Base-by-base conservation (phyloP, 2,888 invertebrate species). In the Rhaphigaster nebulosa region DNA sequence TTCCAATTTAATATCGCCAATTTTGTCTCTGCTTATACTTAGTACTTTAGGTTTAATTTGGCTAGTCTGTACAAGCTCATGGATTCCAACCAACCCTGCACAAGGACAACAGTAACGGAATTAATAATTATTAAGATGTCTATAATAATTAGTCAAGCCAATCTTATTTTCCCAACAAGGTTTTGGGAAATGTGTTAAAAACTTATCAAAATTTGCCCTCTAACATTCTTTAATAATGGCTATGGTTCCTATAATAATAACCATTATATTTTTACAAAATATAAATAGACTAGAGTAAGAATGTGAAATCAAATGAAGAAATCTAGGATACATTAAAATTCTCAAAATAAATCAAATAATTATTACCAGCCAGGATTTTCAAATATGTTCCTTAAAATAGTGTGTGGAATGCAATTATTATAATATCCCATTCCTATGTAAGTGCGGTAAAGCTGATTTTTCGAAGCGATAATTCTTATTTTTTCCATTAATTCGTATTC, bases 351-450 rank as follows among this genome's bases (percentile, higher is more conserved):
- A 93, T 93, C 80, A 80, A 80, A 80, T 26, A 26, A 80, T 26
- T 84, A 50, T 94, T 94, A 97, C 98, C 99, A 99, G 94, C 99
- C 99, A 88, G 99, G 99, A 95, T 99, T 99, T 95, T 99, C 99
- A 93, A 99, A 98, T 93, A 99, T 96, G 93, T 99, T 99, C 91
- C 99, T 95, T 95, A 98, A 95, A 91, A 99, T 99, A 0, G 98
- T 97, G 93, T 98, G 97, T 0, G 99, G 99, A 1, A 98, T 98
- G 93, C 97, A 97, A 93, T 99, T 99, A 94, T 99, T 99, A 94
- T 99, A 97, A 94, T 99, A 99, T 0, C 99, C 99, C 98, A 99
- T 98, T 10, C 99, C 99, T 91, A 99, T 99, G 94, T 98, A 99
- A 0, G 98, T 97, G 90, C 98, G 95, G 98, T 98, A 99, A 93